phyloP scores from a whole-genome alignment of 37 sponge, comb jelly and placozoan species.

The Eunapius fragilis region DNA sequence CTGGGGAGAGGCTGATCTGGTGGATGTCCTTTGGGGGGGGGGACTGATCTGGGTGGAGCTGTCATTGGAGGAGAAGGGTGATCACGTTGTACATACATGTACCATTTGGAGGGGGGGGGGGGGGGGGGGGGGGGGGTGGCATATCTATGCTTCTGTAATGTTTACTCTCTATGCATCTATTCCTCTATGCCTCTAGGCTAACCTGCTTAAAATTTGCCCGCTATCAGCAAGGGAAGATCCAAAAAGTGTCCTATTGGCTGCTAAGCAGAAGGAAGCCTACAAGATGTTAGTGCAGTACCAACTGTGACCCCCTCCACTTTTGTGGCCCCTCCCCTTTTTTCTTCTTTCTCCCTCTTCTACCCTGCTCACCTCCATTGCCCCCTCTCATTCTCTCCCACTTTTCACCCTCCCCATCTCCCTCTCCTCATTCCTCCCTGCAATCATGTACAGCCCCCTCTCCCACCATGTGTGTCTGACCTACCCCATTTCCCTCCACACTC shows the following conservation, averaged over 20 bases:
- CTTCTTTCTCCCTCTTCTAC: not conserved
- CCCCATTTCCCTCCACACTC: not conserved
- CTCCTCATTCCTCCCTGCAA: not conserved
- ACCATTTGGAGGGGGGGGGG: too few species aligned
- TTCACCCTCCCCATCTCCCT: not conserved
- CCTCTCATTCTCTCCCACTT: not conserved
- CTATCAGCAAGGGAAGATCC: not conserved
- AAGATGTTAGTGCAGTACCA: not conserved
- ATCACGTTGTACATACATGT: too few species aligned
- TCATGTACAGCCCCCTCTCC: not conserved
- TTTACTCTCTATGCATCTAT: too few species aligned
- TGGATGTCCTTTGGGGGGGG: too few species aligned
- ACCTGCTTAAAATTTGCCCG: not conserved
- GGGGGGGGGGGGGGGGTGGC: too few species aligned
- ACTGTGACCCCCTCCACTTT: not conserved
- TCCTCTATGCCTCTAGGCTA: not conserved
- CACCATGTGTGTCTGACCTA: too few species aligned
- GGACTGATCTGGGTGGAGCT: too few species aligned
- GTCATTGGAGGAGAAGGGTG: too few species aligned
- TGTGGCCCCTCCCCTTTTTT: too few species aligned
- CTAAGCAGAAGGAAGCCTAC: not conserved
- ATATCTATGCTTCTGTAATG: too few species aligned
- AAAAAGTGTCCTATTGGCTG: not conserved
- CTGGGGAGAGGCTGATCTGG: too few species aligned
- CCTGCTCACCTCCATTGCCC: not conserved